These are phyloP conservation scores for Mactromeris polynyma DNA, from an alignment of 2,888 invertebrate genomes.

Conservation along the genomic window DNA sequence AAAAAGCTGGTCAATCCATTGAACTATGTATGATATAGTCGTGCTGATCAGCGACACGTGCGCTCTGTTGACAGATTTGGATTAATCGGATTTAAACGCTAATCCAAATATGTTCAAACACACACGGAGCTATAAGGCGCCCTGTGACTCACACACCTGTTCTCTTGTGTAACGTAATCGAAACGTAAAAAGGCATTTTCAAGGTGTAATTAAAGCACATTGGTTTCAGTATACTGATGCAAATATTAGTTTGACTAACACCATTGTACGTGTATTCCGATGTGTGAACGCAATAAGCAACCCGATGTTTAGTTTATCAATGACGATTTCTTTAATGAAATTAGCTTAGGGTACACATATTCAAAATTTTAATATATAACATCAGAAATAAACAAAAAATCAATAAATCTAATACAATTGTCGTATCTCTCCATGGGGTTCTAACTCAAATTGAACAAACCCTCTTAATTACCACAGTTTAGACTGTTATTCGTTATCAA, in stretches of 20 bases:
- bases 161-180: background rate
- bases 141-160: conserved; percentile 35
- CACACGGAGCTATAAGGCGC: background rate
- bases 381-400: too few species aligned
- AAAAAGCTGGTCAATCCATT: background rate
- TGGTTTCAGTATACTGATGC: background rate
- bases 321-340: too few species aligned
- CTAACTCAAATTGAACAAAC: too few species aligned
- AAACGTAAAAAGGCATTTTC: conserved; percentile 5
- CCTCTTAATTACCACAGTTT: too few species aligned
- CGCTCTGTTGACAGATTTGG: conserved; percentile 18
- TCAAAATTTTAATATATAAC: too few species aligned
- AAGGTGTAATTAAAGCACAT: background rate
- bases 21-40: background rate
- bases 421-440: too few species aligned
- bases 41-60: conserved; percentile 28
- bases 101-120: conserved; percentile 36
- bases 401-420: too few species aligned
- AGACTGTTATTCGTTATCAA: background rate
- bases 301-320: too few species aligned
- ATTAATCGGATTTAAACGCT: conserved; percentile 37
- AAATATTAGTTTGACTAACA: too few species aligned
- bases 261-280: too few species aligned
- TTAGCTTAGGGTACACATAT: too few species aligned
- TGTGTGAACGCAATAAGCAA: too few species aligned